Evolutionary conservation across 2,113 vertebrate genomes (phyloP), one percentile per base, ranked within the genome.

Genomic region (Petromus typicus): DNA sequence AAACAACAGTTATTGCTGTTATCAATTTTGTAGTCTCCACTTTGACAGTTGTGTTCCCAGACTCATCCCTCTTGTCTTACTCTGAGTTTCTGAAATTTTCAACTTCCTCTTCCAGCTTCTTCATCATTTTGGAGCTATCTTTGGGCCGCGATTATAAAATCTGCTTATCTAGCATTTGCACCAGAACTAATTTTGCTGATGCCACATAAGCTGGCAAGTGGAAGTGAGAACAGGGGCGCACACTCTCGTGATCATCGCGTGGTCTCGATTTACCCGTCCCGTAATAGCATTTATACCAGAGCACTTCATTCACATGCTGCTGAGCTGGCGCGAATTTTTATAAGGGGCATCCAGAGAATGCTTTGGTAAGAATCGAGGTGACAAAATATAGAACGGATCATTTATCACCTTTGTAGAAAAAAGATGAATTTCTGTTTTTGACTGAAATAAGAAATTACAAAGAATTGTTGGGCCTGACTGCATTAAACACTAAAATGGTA

Each of bases 371-470:
- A 91, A 86, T 43, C 23, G 82, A 91, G 82, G 83, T 89, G 86
- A 94, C 91, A 91, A 89, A 92, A 83, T 75, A 67, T 0, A 51
- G 25, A 18, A 40, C 34, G 17, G 82, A 76, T 96, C 93, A 89
- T 96, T 95, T 94, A 92, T 91, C 82, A 92, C 51, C 59, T 89
- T 66, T 43, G 37, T 66, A 73, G 81, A 89, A 90, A 92, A 61
- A 86, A 95, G 92, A 95, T 80, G 73, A 89, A 84, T 95, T 95
- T 95, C 71, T 86, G 48, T 43, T 90, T 92, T 93, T 57, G 82
- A 59, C 10, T 34, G 61, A 90, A 95, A 59, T 86, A 83, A 86
- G 61, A 89, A 89, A 91, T 95, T 71, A 75, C 25, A 85, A 87
- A 90, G 73, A 48, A 56, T 43, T 16, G 20, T 73, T 0, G 2